Evolutionary conservation across 2,113 vertebrate genomes (phyloP).

Genomic region (Cottus gobio): DNA sequence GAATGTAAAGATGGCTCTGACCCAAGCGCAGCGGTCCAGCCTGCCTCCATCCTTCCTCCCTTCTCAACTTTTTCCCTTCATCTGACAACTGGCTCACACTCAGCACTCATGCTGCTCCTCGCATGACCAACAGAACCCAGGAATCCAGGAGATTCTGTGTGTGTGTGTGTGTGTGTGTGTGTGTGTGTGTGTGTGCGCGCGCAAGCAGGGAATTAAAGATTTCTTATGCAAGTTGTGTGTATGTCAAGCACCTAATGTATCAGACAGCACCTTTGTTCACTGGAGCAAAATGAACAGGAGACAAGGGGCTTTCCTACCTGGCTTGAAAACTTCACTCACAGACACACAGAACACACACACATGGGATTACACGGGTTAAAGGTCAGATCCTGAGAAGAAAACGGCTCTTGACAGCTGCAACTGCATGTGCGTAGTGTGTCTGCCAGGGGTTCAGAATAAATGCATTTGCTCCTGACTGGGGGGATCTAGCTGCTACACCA

Average conservation of each 20-base stretch:
- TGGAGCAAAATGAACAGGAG: slow-evolving; percentile 59
- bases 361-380: slow-evolving; percentile 31
- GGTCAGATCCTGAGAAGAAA: slow-evolving; percentile 47
- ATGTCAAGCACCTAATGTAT: slow-evolving; percentile 67
- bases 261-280: slow-evolving; percentile 67
- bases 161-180: slow-evolving; percentile 17
- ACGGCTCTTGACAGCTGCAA: slow-evolving; percentile 49
- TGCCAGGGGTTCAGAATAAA: slow-evolving; percentile 46
- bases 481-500: slow-evolving; percentile 11
- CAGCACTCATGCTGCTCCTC: slow-evolving; percentile 38
- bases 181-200: slow-evolving; percentile 18
- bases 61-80: slow-evolving; percentile 33
- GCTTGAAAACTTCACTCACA: not conserved
- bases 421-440: slow-evolving; percentile 35
- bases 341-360: slow-evolving; percentile 3
- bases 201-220: slow-evolving; percentile 31
- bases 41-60: slow-evolving; percentile 36
- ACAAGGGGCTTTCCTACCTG: slow-evolving; percentile 53
- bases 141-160: slow-evolving; percentile 51
- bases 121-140: slow-evolving; percentile 60
- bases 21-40: slow-evolving; percentile 34
- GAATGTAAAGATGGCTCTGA: slow-evolving; percentile 58
- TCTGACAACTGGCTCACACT: slow-evolving; percentile 45
- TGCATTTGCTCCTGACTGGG: slow-evolving; percentile 19
- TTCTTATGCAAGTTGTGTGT: slow-evolving; percentile 41